phyloP scores from a whole-genome alignment of 2,888 invertebrate species.

The Gastracanthus pulcherrimus region DNA sequence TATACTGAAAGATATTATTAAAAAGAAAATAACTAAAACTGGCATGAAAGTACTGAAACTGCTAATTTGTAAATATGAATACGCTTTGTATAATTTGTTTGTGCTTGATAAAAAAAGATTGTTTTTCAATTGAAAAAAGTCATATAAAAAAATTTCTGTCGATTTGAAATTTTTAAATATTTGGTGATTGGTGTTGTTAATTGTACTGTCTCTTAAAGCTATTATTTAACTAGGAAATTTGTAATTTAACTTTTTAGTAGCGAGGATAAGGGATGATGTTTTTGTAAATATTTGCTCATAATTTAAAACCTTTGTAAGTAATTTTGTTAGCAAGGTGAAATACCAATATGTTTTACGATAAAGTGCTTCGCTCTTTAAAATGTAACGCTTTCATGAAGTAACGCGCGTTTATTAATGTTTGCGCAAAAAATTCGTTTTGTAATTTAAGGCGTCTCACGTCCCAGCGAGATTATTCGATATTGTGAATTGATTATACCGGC shows the following conservation, averaged over 20 bases:
- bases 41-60: constrained; percentile 47
- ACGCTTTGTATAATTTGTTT: not conserved
- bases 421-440: constrained; percentile 20
- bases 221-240: constrained; percentile 38
- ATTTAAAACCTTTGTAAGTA: constrained; percentile 52
- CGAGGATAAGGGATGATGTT: not conserved
- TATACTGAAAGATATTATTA: constrained; percentile 1
- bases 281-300: constrained; percentile 54
- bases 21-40: constrained; percentile 6
- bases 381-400: constrained; percentile 17
- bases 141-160: constrained; percentile 7
- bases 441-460: constrained; percentile 29
- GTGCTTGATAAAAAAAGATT: not conserved
- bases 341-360: constrained; percentile 28
- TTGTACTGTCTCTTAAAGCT: constrained; percentile 11
- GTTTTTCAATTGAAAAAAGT: not conserved
- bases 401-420: constrained; percentile 21
- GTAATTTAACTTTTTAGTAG: constrained; percentile 34
- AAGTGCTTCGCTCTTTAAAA: constrained; percentile 33
- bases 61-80: constrained; percentile 35
- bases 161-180: not conserved
- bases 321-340: constrained; percentile 38
- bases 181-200: constrained; percentile 29
- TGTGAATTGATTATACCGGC: constrained; percentile 14
- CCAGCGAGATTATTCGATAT: constrained; percentile 31